Base-by-base conservation (phyloP, 2,797 vertebrate species). In the Tympanoctomys barrerae region DNA sequence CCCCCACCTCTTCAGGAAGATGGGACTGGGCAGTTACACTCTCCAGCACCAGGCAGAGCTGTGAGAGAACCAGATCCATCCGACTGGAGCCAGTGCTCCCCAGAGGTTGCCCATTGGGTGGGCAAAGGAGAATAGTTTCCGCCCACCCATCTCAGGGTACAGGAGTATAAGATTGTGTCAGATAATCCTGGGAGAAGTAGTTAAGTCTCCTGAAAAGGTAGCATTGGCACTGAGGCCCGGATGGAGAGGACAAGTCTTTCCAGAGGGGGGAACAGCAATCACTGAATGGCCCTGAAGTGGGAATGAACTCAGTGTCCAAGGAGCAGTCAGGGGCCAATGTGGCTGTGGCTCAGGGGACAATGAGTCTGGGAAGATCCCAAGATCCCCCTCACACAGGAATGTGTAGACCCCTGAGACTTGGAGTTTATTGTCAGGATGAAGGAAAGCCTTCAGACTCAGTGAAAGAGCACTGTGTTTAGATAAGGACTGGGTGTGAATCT, bases 391-490 rank as follows among this genome's bases (percentile, higher is more conserved):
- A 49, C 6, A 36, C 12, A 64, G 31, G 22, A 7, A 22, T 66
- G 62, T 4, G 1, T 7, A n/a, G 73, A 31, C 52, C 24, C 31
- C 39, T 4, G 4, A 87, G 42, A 66, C 61, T 84, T 71, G n/a
- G 82, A 4, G 59, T 62, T 91, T 79, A 85, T 87, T 79, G 59
- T 89, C n/a, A 82, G 52, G 89, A 64, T 49, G 68, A 84, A 94
- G 87, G n/a, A 59, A 91, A 89, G 52, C 22, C 19, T 77, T 33
- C 61, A 36, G 42, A 16, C 0, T 0, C 59, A 80, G n/a, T 1
- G 24, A 73, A 78, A 81, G 42, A 19, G 22, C 2, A 9, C 36
- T 57, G 64, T 66, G 70, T 66, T 93, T 86, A 54, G 62, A 90
- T 16, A 52, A 52, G 33, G 24, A 22, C 54, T 64, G 46, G 33